Conservation (phyloP, 2,888 invertebrate genomes). For the Eilema sororculum region DNA sequence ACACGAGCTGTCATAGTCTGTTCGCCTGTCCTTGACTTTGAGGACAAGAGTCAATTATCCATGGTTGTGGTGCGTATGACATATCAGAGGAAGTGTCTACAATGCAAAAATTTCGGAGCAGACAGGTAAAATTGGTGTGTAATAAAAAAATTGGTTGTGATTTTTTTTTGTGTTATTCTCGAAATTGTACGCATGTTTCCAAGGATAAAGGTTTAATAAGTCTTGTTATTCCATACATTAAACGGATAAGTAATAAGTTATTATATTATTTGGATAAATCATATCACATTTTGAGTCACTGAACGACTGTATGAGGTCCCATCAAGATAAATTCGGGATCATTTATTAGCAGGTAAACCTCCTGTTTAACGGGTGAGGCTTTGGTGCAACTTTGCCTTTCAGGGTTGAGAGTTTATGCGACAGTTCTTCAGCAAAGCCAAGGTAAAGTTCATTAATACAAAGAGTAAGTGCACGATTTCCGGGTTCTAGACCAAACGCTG, state of each 20-base stretch:
- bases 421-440: neutral
- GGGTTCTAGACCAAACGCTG: too few relatives aligned
- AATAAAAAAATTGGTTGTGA: neutral
- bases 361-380: too few relatives aligned
- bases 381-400: neutral
- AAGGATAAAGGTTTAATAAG: neutral
- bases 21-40: conserved; percentile 54
- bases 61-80: conserved; percentile 27
- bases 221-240: neutral
- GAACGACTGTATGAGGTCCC: neutral
- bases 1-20: conserved; percentile 40
- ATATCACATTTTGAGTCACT: neutral
- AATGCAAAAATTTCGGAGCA: conserved; percentile 8
- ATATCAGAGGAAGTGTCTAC: conserved; percentile 20
- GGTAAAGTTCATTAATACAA: too few relatives aligned
- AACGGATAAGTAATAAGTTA: neutral
- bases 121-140: conserved; percentile 23
- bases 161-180: neutral
- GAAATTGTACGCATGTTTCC: neutral
- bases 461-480: too few relatives aligned
- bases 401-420: neutral
- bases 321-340: neutral
- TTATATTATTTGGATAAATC: neutral
- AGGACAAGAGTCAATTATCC: conserved; percentile 39
- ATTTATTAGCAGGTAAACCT: too few relatives aligned